A percentile compares a stretch with the other conserved stretches of the same genome.
These are phyloP conservation scores for Lutraria lutraria DNA, from an alignment of 2,888 invertebrate species.

Conservation along the genomic window DNA sequence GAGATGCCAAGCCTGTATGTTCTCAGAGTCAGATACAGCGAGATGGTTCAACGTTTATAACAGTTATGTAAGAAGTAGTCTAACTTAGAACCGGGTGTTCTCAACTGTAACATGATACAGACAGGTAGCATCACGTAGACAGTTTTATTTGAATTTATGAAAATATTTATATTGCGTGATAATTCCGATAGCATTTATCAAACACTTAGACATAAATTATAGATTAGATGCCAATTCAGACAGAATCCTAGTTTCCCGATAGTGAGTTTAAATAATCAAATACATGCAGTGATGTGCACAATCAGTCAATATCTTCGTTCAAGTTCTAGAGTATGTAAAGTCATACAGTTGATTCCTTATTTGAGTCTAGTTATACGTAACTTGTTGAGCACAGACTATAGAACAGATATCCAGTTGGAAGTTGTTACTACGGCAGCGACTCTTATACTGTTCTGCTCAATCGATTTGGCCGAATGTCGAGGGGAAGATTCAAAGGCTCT, in stretches of 20 bases:
- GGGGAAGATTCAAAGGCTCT: conserved; percentile 38
- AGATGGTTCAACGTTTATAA: too few relatives aligned
- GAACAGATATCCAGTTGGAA: background rate
- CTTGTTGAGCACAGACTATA: conserved; percentile 4
- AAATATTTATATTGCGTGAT: background rate
- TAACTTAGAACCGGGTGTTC: background rate
- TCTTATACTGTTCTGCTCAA: conserved; percentile 27
- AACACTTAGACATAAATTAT: background rate
- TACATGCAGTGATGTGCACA: background rate
- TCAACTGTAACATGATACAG: background rate
- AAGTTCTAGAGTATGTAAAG: background rate
- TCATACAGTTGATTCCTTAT: background rate
- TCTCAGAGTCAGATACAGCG: too few relatives aligned
- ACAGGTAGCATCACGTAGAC: background rate
- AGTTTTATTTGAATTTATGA: too few relatives aligned
- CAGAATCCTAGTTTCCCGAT: background rate
- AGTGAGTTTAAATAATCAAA: background rate
- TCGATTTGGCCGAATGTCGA: conserved; percentile 41
- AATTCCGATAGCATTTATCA: background rate
- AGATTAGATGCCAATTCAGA: background rate
- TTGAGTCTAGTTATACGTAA: background rate
- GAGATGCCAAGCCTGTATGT: too few relatives aligned
- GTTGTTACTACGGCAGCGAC: background rate
- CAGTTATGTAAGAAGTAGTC: too few relatives aligned
- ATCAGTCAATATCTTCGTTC: background rate